Evolutionary conservation across 2,888 invertebrate species (phyloP).

Genomic region (Phorcus lineatus): DNA sequence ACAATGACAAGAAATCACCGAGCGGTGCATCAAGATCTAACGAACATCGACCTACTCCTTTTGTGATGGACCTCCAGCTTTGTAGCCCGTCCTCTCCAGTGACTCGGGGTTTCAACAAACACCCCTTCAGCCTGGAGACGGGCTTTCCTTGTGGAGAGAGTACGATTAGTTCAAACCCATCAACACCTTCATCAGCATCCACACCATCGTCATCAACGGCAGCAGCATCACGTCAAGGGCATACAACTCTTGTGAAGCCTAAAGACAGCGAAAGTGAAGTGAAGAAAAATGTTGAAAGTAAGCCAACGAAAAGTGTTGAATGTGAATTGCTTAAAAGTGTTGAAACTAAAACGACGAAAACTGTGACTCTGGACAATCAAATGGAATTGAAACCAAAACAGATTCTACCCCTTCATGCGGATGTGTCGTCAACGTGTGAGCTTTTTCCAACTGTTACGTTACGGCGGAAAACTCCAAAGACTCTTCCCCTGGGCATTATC

Average conservation of each 20-base stretch:
- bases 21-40: constrained; percentile 24
- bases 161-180: not conserved
- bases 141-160: constrained; percentile 20
- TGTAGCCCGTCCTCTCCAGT: constrained; percentile 68
- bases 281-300: not conserved
- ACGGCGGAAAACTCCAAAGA: not conserved
- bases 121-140: constrained; percentile 32
- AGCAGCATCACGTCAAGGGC: not conserved
- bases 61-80: constrained; percentile 64
- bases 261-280: not conserved
- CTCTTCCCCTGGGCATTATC: not conserved
- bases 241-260: not conserved
- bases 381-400: not conserved
- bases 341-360: not conserved
- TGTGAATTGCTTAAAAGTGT: not conserved
- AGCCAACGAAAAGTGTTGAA: not conserved
- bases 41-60: constrained; percentile 31
- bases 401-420: not conserved
- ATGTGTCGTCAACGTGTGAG: not conserved
- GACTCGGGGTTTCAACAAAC: constrained; percentile 46
- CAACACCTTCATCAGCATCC: not conserved
- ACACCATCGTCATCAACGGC: not conserved
- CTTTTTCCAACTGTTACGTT: not conserved
- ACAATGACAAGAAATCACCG: constrained; percentile 45
- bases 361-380: not conserved